phyloP scores from a whole-genome alignment of 2,888 invertebrate genomes.

The Tetropium fuscum region DNA sequence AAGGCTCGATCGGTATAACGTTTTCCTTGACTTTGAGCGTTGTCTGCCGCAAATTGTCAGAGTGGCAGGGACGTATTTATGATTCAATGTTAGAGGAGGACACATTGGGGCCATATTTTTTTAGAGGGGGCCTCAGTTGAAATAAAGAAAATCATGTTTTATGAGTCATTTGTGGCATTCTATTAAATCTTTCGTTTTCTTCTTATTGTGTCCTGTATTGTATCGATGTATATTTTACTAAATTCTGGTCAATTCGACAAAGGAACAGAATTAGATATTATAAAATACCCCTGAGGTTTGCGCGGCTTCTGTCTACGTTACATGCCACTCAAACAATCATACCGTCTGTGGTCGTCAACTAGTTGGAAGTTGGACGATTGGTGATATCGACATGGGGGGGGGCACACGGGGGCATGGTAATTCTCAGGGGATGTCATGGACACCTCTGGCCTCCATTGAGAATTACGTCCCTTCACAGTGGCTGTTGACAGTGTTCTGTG shows the following conservation, averaged over 20 bases:
- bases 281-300: background rate
- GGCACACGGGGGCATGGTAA: background rate
- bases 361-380: background rate
- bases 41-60: too few relatives aligned
- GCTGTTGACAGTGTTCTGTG: too few relatives aligned
- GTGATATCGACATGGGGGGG: background rate
- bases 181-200: constrained; percentile 1
- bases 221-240: background rate
- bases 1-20: too few relatives aligned
- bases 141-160: too few relatives aligned
- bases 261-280: background rate
- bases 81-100: too few relatives aligned
- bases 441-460: background rate
- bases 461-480: background rate
- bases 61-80: too few relatives aligned
- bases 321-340: background rate
- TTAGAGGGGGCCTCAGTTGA: too few relatives aligned
- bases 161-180: background rate
- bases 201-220: background rate
- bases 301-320: background rate
- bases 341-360: background rate
- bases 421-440: background rate
- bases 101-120: too few relatives aligned
- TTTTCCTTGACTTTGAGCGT: too few relatives aligned
- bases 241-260: constrained; percentile 1